These are phyloP conservation scores for Myotis yumanensis DNA, from an alignment of 2,113 vertebrate genomes.

Conservation along the genomic window DNA sequence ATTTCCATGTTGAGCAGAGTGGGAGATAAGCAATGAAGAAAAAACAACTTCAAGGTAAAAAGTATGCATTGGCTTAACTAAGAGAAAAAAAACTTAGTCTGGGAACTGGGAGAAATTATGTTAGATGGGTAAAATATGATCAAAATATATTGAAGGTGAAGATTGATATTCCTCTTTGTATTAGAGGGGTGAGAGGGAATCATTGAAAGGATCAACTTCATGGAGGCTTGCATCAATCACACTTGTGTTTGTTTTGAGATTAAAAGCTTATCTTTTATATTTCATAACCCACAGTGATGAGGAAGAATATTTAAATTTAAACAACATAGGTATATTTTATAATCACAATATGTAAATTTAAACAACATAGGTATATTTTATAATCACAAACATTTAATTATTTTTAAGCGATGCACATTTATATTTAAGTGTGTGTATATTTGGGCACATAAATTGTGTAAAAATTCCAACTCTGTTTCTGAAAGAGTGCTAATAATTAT, in stretches of 20 bases:
- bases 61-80: not conserved
- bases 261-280: not conserved
- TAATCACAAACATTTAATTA: not conserved
- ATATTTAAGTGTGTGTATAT: not conserved
- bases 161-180: not conserved
- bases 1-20: not conserved
- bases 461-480: constrained; percentile 22
- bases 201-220: not conserved
- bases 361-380: not conserved
- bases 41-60: not conserved
- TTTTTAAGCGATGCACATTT: not conserved
- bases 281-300: not conserved
- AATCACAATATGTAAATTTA: not conserved
- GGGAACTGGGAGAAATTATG: not conserved
- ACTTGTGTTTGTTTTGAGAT: not conserved
- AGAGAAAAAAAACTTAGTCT: not conserved
- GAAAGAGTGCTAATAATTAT: not conserved
- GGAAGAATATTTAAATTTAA: not conserved
- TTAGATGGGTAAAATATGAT: not conserved
- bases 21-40: not conserved
- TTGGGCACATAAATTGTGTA: not conserved
- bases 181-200: not conserved
- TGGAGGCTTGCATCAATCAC: not conserved
- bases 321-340: not conserved
- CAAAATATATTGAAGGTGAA: not conserved